These are phyloP conservation scores for Tachysurus fulvidraco DNA, from an alignment of 2,113 vertebrate genomes.

Conservation along the genomic window DNA sequence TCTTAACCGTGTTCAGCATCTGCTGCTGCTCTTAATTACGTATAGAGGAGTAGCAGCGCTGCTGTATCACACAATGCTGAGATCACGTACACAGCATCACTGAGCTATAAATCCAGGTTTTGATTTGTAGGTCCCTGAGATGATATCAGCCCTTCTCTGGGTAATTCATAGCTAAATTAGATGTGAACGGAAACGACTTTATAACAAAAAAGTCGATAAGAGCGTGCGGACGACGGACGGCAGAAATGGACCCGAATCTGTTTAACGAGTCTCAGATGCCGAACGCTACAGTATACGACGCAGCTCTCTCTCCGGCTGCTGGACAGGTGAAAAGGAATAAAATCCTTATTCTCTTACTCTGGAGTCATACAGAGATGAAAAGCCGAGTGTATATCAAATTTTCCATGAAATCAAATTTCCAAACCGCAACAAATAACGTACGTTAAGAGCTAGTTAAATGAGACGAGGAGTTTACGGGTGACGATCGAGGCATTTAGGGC, in stretches of 20 bases:
- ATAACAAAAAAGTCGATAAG: conserved; percentile 35
- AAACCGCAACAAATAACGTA: not conserved
- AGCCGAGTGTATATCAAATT: conserved; percentile 3
- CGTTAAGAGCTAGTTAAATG: not conserved
- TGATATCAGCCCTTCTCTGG: conserved; percentile 18
- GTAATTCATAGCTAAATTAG: conserved; percentile 32
- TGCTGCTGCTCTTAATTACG: conserved; percentile 10
- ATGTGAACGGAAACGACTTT: conserved; percentile 3
- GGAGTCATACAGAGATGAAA: not conserved
- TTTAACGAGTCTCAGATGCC: conserved; percentile 14
- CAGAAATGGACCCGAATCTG: conserved; percentile 2
- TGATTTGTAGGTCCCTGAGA: conserved; percentile 25
- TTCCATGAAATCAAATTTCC: not conserved
- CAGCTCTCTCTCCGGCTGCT: conserved; percentile 7
- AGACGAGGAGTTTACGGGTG: not conserved
- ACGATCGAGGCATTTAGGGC: not conserved
- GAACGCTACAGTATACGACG: not conserved
- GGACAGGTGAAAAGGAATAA: conserved; percentile 3
- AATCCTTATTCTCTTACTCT: not conserved
- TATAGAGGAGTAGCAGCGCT: conserved; percentile 7
- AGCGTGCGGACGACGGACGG: conserved; percentile 9
- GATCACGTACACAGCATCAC: conserved; percentile 7
- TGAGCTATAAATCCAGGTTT: conserved; percentile 21
- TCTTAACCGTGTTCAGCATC: conserved; percentile 14
- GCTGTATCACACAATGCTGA: conserved; percentile 2